Conservation (phyloP, 2,113 vertebrate species). For the Peromyscus californicus region DNA sequence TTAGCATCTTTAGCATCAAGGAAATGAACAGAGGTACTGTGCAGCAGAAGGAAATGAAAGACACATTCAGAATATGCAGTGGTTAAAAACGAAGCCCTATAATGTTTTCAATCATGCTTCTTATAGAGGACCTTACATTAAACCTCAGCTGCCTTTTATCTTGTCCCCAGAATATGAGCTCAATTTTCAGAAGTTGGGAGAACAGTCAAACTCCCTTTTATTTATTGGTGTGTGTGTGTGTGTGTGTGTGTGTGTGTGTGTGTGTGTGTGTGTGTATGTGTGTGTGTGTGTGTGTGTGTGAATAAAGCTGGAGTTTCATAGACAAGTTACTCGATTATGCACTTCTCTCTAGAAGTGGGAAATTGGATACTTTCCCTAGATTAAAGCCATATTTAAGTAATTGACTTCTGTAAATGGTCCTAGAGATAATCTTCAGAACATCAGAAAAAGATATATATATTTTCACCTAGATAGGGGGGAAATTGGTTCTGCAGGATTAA, state of each 20-base stretch:
- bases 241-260: no score
- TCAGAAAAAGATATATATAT: background rate
- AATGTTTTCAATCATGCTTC: slow-evolving; percentile 51
- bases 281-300: background rate
- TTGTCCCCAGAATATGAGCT: slow-evolving; percentile 51
- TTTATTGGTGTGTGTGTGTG: background rate
- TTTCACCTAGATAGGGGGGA: background rate
- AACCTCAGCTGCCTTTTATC: slow-evolving; percentile 59
- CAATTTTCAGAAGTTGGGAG: slow-evolving; percentile 36
- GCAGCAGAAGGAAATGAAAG: slow-evolving; percentile 30
- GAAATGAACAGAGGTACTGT: slow-evolving; percentile 37
- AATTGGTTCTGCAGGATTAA: background rate
- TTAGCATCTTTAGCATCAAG: background rate
- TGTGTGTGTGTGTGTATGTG: no score
- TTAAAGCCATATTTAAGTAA: background rate
- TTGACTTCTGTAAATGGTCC: slow-evolving; percentile 42
- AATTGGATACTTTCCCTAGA: slow-evolving; percentile 17
- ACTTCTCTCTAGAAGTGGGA: background rate
- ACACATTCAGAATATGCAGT: background rate
- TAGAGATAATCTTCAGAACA: slow-evolving; percentile 3
- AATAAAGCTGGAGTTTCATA: slow-evolving; percentile 19
- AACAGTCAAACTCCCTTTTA: slow-evolving; percentile 38
- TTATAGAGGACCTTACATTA: slow-evolving; percentile 44
- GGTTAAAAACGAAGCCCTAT: slow-evolving; percentile 7
- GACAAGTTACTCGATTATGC: background rate